Percentiles rank a stretch among this genome's conserved stretches.
Conservation (phyloP, 2,797 vertebrate species). For the Lacerta agilis region DNA sequence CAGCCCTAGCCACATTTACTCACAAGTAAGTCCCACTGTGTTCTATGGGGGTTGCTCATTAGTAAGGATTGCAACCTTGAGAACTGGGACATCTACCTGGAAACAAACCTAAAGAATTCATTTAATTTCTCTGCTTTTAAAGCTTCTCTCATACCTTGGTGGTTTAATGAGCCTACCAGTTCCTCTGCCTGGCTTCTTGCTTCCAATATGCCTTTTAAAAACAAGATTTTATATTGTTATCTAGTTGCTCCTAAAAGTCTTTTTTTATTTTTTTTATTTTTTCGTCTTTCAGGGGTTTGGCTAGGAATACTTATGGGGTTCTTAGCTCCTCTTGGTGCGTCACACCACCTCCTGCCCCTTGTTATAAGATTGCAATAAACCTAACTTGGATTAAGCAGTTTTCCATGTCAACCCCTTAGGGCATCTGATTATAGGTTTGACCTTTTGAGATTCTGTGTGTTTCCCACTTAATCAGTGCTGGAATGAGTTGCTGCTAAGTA, state of each 20-base stretch:
- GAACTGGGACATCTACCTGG: neutral
- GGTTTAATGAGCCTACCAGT: slow-evolving; percentile 7
- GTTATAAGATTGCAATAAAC: slow-evolving; percentile 74
- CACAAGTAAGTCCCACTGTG: neutral
- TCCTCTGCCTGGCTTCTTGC: neutral
- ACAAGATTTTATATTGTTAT: neutral
- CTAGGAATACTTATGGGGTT: neutral
- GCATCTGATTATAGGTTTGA: slow-evolving; percentile 84
- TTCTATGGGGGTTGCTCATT: neutral
- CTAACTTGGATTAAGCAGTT: slow-evolving; percentile 78
- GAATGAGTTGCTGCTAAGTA: slow-evolving; percentile 84
- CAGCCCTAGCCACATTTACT: neutral
- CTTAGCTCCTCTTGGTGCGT: slow-evolving; percentile 23
- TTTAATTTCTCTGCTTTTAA: slow-evolving; percentile 29
- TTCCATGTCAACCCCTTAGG: slow-evolving; percentile 77
- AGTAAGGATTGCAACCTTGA: neutral
- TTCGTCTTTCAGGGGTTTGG: neutral
- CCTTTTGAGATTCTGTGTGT: slow-evolving; percentile 84
- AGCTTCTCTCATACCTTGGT: neutral
- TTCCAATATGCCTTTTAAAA: neutral
- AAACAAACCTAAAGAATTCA: neutral
- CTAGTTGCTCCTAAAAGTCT: neutral
- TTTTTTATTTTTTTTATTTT: neutral
- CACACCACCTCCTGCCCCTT: slow-evolving; percentile 59
- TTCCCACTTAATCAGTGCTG: slow-evolving; percentile 84